Evolutionary conservation across 2,888 invertebrate genomes (phyloP), one percentile per base, ranked within the genome.

Genomic region (Leucoptera coffeella): DNA sequence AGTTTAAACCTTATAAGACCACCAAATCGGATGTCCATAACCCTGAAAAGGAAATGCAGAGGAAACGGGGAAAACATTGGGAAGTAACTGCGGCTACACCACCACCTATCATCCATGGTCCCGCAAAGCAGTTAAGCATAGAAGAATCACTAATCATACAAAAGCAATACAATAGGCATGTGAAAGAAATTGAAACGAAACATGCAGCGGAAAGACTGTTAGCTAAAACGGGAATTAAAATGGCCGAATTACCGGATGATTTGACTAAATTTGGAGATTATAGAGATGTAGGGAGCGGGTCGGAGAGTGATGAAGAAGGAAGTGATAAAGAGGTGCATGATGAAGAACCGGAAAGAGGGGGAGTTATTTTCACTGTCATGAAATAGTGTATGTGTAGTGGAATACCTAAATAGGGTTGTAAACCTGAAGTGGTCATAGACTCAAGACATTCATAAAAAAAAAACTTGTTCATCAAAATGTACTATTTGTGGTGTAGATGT

Each of bases 41-140:
- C 38, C 75, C 77, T 12, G 49, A 49, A 27, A 76, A 75, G 38
- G 77, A 77, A 39, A 58, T 61, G 26, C 30, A 41, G 1, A 51
- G 73, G 15, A 71, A 67, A 30, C 73, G 62, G 36, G 50, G 62
- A 35, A 71, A 69, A 42, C 38, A 74, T 37, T 78, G 78, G 77
- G 79, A 78, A 48, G 59, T 75, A 4, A 78, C 78, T 1, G 75
- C 78, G 9, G 79, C 78, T 4, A 78, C 79, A 5, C 78, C 78
- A 20, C 79, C 79, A 1, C 61, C 65, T 1, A 72, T 61, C 21
- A 40, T 76, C 21, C 71, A 76, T 38, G 73, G 73, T 27, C 59
- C 75, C 17, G 61, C 57, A 2, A 74, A 76, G 49, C 32, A 59
- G 9, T 44, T 80, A 27, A 54, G 52, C 25, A 43, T 80, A 27